Evolutionary conservation across 2,113 vertebrate genomes (phyloP).

Genomic region (Eurypyga helias): DNA sequence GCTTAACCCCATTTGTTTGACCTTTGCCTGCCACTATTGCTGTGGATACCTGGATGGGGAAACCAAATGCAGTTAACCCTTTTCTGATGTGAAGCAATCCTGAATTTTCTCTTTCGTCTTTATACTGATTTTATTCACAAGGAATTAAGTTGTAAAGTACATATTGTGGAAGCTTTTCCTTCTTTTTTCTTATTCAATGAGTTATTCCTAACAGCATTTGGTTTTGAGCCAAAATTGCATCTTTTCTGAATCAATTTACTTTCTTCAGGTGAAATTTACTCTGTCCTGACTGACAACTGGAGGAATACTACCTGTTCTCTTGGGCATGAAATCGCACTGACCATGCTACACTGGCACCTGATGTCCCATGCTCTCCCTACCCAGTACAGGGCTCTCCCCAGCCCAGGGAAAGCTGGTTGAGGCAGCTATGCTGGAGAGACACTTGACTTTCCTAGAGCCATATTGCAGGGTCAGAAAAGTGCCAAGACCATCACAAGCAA

Average conservation of each 20-base stretch:
- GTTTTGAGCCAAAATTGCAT: not conserved
- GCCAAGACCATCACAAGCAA: not conserved
- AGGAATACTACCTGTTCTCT: not conserved
- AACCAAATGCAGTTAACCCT: not conserved
- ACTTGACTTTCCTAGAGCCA: not conserved
- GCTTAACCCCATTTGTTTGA: not conserved
- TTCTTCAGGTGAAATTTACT: not conserved
- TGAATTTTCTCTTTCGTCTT: not conserved
- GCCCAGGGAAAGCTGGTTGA: not conserved
- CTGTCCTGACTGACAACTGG: not conserved
- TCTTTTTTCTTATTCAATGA: not conserved
- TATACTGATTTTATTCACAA: not conserved
- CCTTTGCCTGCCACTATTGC: not conserved
- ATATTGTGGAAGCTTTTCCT: not conserved
- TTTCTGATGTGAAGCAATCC: not conserved
- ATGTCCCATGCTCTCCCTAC: accelerated
- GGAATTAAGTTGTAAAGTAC: not conserved
- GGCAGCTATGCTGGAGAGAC: not conserved
- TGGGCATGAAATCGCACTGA: not conserved
- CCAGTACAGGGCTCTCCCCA: not conserved
- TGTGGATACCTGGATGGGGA: not conserved
- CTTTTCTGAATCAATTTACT: not conserved
- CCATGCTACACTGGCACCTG: not conserved
- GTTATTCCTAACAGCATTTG: not conserved
- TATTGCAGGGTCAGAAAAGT: not conserved